These are phyloP conservation scores for Alexandromys fortis DNA, from an alignment of 2,113 vertebrate species.

Conservation along the genomic window DNA sequence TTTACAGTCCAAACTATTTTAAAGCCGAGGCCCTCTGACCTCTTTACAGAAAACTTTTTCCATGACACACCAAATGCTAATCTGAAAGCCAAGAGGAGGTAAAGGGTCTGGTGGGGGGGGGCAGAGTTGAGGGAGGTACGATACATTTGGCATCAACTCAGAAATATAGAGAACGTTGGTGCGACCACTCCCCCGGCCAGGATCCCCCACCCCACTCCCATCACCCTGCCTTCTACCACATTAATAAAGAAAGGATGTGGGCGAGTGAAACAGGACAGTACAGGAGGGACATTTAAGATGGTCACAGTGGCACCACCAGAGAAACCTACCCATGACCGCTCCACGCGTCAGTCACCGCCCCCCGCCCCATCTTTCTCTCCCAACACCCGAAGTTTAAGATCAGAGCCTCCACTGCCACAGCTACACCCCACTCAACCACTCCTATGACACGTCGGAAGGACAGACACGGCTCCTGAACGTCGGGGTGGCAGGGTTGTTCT, in stretches of 20 bases:
- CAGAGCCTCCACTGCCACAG: neutral
- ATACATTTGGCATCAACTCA: constrained; percentile 71
- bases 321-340: neutral
- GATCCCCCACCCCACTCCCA: constrained; percentile 6
- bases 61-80: constrained; percentile 57
- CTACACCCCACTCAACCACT: constrained; percentile 43
- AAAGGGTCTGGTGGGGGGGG: constrained; percentile 51
- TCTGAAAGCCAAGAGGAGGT: constrained; percentile 11
- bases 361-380: neutral
- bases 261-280: constrained; percentile 30
- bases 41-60: constrained; percentile 54
- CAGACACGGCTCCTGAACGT: neutral
- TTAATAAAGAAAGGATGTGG: constrained; percentile 59
- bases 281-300: neutral
- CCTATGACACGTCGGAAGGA: neutral
- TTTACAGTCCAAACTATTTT: constrained; percentile 58
- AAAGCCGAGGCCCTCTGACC: constrained; percentile 62
- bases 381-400: neutral
- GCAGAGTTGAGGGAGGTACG: constrained; percentile 55
- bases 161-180: constrained; percentile 79
- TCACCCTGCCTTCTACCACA: constrained; percentile 54
- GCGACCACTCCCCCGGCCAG: constrained; percentile 75
- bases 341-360: neutral
- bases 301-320: neutral
- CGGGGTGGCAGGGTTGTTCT: neutral